These are phyloP conservation scores for Eleginops maclovinus DNA, from an alignment of 2,113 vertebrate species.

Conservation along the genomic window DNA sequence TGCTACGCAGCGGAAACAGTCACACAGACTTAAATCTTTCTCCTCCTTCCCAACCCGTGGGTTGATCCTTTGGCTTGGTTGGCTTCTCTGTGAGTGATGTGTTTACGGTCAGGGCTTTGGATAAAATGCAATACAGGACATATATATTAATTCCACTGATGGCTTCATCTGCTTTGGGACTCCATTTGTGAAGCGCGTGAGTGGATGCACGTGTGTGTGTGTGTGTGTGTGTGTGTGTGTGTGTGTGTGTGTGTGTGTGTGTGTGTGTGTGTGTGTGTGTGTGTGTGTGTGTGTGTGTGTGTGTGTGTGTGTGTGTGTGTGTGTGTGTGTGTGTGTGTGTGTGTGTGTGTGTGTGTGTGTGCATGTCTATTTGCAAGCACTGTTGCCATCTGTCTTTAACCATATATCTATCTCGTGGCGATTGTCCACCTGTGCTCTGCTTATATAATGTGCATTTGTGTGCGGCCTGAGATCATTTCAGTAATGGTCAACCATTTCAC, in stretches of 20 bases:
- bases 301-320: slow-evolving; percentile 4
- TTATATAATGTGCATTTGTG: slow-evolving; percentile 70
- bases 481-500: slow-evolving; percentile 69
- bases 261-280: slow-evolving; percentile 3
- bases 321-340: neutral
- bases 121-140: slow-evolving; percentile 55
- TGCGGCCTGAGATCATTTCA: slow-evolving; percentile 67
- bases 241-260: slow-evolving; percentile 6
- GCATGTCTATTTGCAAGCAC: slow-evolving; percentile 17
- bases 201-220: slow-evolving; percentile 1
- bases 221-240: slow-evolving; percentile 7
- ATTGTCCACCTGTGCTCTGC: slow-evolving; percentile 71
- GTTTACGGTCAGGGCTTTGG: slow-evolving; percentile 63
- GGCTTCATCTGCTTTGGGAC: slow-evolving; percentile 68
- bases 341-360: slow-evolving; percentile 5
- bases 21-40: slow-evolving; percentile 21
- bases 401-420: slow-evolving; percentile 52
- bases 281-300: slow-evolving; percentile 6
- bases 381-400: slow-evolving; percentile 61
- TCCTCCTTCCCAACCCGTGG: slow-evolving; percentile 23
- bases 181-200: slow-evolving; percentile 39
- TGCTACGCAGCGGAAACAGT: slow-evolving; percentile 26
- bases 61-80: slow-evolving; percentile 56
- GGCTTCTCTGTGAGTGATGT: slow-evolving; percentile 69
- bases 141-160: slow-evolving; percentile 69